Base-by-base conservation (phyloP, 2,888 invertebrate genomes). In the Epinotia demarniana region DNA sequence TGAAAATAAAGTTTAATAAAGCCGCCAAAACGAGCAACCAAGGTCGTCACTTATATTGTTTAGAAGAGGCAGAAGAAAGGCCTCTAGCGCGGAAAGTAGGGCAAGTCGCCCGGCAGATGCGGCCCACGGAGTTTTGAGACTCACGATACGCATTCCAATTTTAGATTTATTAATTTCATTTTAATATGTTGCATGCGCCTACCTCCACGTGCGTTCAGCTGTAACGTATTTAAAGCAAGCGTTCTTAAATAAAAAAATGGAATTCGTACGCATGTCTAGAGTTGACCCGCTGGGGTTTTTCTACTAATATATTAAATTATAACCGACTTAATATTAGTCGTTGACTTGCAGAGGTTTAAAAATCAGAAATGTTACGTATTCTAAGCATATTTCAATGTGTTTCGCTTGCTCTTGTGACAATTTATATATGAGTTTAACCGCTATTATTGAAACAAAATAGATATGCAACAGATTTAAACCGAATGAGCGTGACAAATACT, bases 41-140 rank as follows among this genome's bases (percentile, higher is more conserved):
- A 69, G 63, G 74, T 72, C 66, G 72, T 39, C 74, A 60, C 53
- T 73, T 53, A 49, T 73, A 74, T 74, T 74, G 74, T 74, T 64
- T 23, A 18, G 27, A 68, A 74, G 69, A 74, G 74, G 69, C 69
- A 39, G 23, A 57, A 61, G 68, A 68, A 61, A 62, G 61, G 69
- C 55, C 69, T 63, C n/a, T 73, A 23, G 63, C 63, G 39, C 68
- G 39, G 62, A 63, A 74, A 74, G 63, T 74, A 74, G 74, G 74
- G 46, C 74, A 69, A 74, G 74, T 63, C 68, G 53, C 53, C 53
- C n/a, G 69, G 55, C 68, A 66, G 68, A 66, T 43, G 64, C 11
- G 53, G 53, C 53, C 53, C 8, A n/a, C 13, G n/a, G n/a, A n/a
- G 53, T 53, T n/a, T 53, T 5, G 8, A n/a, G n/a, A 53, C 4